Conservation (phyloP, 2,113 vertebrate species). For the Dasyurus viverrinus region DNA sequence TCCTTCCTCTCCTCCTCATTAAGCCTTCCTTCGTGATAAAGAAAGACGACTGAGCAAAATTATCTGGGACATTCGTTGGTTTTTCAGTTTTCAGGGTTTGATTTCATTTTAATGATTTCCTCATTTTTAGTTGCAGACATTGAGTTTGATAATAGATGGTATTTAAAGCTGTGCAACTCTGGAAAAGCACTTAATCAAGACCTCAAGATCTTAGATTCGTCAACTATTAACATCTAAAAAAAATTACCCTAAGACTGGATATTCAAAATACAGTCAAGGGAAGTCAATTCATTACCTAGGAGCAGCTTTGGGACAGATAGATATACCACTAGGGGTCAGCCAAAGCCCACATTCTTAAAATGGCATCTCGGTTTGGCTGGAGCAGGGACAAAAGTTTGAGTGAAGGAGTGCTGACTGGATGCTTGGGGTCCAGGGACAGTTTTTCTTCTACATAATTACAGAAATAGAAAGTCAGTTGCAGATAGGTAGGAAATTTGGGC, state of each 20-base stretch:
- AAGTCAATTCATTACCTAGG: neutral
- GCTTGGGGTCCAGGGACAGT: neutral
- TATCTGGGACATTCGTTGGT: neutral
- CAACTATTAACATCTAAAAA: neutral
- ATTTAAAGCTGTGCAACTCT: neutral
- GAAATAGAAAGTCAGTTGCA: neutral
- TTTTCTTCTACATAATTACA: neutral
- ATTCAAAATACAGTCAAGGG: neutral
- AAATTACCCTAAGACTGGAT: neutral
- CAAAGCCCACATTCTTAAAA: neutral
- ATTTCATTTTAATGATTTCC: neutral
- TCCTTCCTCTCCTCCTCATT: too few species aligned
- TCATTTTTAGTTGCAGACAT: neutral
- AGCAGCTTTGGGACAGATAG: neutral
- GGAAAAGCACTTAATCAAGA: neutral
- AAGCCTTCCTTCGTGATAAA: too few species aligned
- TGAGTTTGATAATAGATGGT: neutral
- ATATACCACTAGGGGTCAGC: neutral
- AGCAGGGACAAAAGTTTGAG: neutral
- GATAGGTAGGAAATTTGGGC: neutral
- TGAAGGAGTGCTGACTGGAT: neutral
- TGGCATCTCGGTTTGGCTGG: neutral
- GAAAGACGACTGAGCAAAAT: too few species aligned
- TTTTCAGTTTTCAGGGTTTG: neutral
- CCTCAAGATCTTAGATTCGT: neutral